A percentile compares a stretch with the other conserved stretches of the same genome.
phyloP scores from a whole-genome alignment of 2,888 invertebrate genomes.

The Prionchulus punctatus region DNA sequence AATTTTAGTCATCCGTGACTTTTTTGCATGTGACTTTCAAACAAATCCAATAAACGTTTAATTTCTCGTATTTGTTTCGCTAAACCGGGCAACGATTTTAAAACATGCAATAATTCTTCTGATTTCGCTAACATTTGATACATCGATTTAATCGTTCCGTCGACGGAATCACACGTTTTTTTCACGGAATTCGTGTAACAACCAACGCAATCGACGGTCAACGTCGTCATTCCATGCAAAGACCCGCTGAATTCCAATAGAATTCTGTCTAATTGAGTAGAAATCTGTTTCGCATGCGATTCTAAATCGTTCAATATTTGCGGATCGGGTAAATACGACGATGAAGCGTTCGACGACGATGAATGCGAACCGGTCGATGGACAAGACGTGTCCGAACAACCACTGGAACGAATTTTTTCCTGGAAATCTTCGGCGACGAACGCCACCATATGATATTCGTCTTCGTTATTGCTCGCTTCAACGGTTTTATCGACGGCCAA shows the following conservation, averaged over 20 bases:
- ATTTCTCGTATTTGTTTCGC: constrained; percentile 9
- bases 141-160: constrained; percentile 2
- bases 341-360: not conserved
- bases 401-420: not conserved
- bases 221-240: constrained; percentile 1
- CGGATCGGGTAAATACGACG: not conserved
- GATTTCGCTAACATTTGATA: constrained; percentile 11
- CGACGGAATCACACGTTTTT: constrained; percentile 9
- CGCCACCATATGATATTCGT: not conserved
- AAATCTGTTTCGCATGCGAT: constrained; percentile 5
- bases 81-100: not conserved
- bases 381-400: not conserved
- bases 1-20: not conserved
- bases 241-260: constrained; percentile 8
- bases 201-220: not conserved
- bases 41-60: constrained; percentile 6
- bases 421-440: constrained; percentile 2
- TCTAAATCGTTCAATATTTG: constrained; percentile 4
- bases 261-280: constrained; percentile 1
- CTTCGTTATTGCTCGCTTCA: not conserved
- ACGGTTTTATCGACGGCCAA: not conserved
- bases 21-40: constrained; percentile 10
- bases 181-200: not conserved
- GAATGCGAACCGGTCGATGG: not conserved
- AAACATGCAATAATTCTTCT: constrained; percentile 3